Percentiles rank a stretch among this genome's conserved stretches.
These are phyloP conservation scores for Nothoprocta perdicaria DNA, from an alignment of 2,113 vertebrate species.

Conservation along the genomic window DNA sequence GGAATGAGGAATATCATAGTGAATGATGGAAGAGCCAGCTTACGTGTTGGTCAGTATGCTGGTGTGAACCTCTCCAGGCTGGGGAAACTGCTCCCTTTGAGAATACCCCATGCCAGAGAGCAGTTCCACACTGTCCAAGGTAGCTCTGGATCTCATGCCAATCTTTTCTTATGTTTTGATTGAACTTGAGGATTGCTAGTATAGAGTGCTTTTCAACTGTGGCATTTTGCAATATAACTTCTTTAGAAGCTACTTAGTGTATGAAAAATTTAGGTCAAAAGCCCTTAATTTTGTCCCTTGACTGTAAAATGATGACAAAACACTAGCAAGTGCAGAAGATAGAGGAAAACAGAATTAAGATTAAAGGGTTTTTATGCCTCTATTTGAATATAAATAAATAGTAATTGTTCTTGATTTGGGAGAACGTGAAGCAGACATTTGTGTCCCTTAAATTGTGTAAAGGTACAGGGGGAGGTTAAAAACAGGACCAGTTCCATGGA, in stretches of 20 bases:
- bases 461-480: neutral
- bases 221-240: neutral
- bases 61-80: neutral
- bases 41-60: neutral
- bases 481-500: neutral
- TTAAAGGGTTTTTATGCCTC: neutral
- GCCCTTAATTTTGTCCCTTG: neutral
- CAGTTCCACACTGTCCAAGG: neutral
- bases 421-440: neutral
- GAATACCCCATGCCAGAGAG: neutral
- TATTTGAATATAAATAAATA: neutral
- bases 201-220: neutral
- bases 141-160: neutral
- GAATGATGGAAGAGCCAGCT: neutral
- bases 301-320: neutral
- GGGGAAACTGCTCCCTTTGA: neutral
- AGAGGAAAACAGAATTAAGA: neutral
- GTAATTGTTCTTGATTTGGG: neutral
- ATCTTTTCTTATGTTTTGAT: neutral
- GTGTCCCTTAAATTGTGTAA: neutral
- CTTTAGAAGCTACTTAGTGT: neutral
- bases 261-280: neutral
- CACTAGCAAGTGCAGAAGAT: neutral
- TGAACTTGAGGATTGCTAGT: neutral
- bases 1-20: neutral